These are phyloP conservation scores for Temnothorax unifasciatus DNA, from an alignment of 2,888 invertebrate species.

Conservation along the genomic window DNA sequence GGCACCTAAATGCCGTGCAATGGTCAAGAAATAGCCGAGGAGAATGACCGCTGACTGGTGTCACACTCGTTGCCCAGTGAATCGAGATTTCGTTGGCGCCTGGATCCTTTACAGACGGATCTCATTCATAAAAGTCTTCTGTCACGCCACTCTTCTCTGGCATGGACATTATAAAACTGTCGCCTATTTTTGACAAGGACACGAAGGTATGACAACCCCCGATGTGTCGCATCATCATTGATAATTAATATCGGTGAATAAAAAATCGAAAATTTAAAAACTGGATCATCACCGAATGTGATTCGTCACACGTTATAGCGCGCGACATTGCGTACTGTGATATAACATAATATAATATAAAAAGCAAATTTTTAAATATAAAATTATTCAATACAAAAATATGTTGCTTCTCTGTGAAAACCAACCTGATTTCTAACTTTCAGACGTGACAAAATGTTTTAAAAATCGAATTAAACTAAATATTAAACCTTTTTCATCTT, in stretches of 20 bases:
- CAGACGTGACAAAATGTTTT: background rate
- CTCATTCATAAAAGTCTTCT: conserved; percentile 41
- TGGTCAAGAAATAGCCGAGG: conserved; percentile 79
- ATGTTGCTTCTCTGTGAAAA: background rate
- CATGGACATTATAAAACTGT: conserved; percentile 45
- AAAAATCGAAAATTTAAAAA: background rate
- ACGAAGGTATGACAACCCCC: background rate
- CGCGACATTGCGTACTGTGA: background rate
- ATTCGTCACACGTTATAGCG: background rate
- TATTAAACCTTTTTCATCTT: background rate
- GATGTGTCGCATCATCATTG: background rate
- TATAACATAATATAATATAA: background rate
- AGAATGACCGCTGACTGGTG: conserved; percentile 68
- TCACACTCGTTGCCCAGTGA: conserved; percentile 46
- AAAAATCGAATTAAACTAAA: background rate
- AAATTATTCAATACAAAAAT: conserved; percentile 7
- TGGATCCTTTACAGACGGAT: background rate
- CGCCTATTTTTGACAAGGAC: background rate
- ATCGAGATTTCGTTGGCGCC: conserved; percentile 26
- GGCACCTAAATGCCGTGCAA: conserved; percentile 79
- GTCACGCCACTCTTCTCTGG: conserved; percentile 28
- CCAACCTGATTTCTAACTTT: background rate
- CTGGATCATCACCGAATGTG: background rate
- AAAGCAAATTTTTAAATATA: background rate
- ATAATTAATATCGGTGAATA: background rate